Evolutionary conservation across 2,888 invertebrate genomes (phyloP).

Genomic region (Bombyx huttoni): DNA sequence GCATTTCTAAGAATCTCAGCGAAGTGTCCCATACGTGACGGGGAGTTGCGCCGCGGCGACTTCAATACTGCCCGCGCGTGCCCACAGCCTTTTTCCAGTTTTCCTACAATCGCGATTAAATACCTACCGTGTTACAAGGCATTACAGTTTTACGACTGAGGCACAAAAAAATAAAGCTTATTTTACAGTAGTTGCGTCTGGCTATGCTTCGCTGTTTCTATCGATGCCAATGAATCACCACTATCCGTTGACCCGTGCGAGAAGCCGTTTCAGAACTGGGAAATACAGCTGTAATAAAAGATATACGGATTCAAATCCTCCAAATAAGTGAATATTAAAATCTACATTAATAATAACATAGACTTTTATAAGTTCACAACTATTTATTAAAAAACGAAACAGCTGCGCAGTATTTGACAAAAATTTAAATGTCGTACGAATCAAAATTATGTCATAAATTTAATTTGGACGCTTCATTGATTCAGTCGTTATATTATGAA

Average conservation of each 20-base stretch:
- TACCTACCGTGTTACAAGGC: conserved; percentile 15
- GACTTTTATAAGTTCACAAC: background rate
- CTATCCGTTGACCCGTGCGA: too few species aligned
- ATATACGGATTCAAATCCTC: too few species aligned
- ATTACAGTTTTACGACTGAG: conserved; percentile 16
- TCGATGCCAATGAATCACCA: too few species aligned
- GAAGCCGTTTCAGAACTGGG: too few species aligned
- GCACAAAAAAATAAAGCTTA: background rate
- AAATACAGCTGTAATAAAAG: too few species aligned
- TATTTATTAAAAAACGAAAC: too few species aligned
- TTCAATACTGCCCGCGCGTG: conserved; percentile 37
- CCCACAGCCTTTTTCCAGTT: conserved; percentile 33
- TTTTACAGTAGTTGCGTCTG: background rate
- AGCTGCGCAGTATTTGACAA: too few species aligned
- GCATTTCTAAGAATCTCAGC: conserved; percentile 45
- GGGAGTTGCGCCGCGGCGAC: conserved; percentile 28
- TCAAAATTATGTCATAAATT: too few species aligned
- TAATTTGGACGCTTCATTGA: background rate
- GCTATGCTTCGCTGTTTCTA: too few species aligned
- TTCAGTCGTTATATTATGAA: conserved; percentile 8
- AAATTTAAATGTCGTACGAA: too few species aligned
- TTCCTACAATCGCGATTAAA: conserved; percentile 17
- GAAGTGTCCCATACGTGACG: conserved; percentile 42
- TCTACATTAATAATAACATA: background rate
- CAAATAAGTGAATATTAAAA: too few species aligned